A percentile compares a stretch with the other conserved stretches of the same genome.
phyloP scores from a whole-genome alignment of 2,113 vertebrate genomes.

The Perognathus longimembris region DNA sequence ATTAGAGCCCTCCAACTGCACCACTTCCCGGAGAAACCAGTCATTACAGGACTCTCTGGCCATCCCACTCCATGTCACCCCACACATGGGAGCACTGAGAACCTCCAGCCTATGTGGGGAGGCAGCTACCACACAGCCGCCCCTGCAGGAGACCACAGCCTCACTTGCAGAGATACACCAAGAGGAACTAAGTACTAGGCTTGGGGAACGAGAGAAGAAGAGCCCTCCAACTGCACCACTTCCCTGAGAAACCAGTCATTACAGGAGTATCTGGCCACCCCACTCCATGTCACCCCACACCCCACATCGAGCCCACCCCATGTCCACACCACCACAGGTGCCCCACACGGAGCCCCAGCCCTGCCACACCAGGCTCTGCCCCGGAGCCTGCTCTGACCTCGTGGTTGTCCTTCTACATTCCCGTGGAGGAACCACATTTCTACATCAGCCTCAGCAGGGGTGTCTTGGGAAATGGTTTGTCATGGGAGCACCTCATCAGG shows the following conservation, averaged over 20 bases:
- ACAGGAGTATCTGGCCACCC: too few relatives aligned
- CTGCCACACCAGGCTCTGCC: neutral
- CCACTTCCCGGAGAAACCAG: neutral
- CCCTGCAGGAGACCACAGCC: neutral
- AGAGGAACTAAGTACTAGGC: too few relatives aligned
- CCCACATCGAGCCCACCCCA: too few relatives aligned
- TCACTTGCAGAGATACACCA: too few relatives aligned
- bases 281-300: neutral
- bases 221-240: too few relatives aligned
- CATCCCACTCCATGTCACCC: accelerated
- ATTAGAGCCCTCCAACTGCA: too few relatives aligned
- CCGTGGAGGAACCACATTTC: neutral
- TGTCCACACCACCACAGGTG: too few relatives aligned
- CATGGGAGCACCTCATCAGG: neutral
- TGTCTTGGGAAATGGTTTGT: neutral
- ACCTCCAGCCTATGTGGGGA: neutral
- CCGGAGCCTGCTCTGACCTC: neutral
- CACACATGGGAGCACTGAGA: accelerated
- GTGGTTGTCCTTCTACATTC: neutral
- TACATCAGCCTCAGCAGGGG: too few relatives aligned
- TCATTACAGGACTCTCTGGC: neutral
- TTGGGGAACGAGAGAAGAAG: too few relatives aligned
- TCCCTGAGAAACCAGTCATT: neutral
- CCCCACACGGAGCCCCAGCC: neutral
- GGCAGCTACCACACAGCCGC: neutral